Evolutionary conservation across 2,797 vertebrate species (phyloP), one percentile per base, ranked within the genome.

Genomic region (Paguma larvata): DNA sequence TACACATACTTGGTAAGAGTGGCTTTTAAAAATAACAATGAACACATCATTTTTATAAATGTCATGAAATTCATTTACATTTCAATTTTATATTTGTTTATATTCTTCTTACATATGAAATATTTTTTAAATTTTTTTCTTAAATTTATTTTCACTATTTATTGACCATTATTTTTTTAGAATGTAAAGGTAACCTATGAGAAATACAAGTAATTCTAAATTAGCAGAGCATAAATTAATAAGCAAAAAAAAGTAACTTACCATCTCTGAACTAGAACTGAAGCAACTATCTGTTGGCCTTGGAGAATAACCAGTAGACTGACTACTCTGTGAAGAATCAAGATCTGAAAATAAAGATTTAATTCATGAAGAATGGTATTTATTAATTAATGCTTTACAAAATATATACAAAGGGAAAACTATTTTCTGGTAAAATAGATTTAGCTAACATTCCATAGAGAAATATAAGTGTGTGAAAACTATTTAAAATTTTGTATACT

Each of bases 191-290:
- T 73, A 91, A 91, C 79, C 25, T 32, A 70, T 62, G 8, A 63
- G 32, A 90, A 87, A 48, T 85, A 83, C 14, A 91, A 85, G 15
- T 44, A 41, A 86, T 44, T 70, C 72, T 34, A 93, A 82, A 84
- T 48, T 72, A 95, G 46, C 56, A 65, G 0, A 78, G 12, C 63
- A 91, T 48, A 73, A 14, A 70, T 67, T 89, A 94, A 77, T 34
- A 91, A 93, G 34, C 32, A 13, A 85, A 46, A 63, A 21, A 72
- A 15, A 56, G 56, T 82, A 38, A 87, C 99, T 99, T 97, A 99
- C 99, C 70, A 80, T 83, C 23, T 98, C 98, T 34, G 99, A 98
- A 97, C 98, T 98, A 84, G 98, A 98, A 97, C 97, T 99, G 75
- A 98, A 96, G 97, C 91, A 98, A 97, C 98, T 98, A 3, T 98